Percentiles rank a stretch among this genome's conserved stretches.
Evolutionary conservation across 2,797 vertebrate species (phyloP).

Genomic region (Holocentrus rufus): DNA sequence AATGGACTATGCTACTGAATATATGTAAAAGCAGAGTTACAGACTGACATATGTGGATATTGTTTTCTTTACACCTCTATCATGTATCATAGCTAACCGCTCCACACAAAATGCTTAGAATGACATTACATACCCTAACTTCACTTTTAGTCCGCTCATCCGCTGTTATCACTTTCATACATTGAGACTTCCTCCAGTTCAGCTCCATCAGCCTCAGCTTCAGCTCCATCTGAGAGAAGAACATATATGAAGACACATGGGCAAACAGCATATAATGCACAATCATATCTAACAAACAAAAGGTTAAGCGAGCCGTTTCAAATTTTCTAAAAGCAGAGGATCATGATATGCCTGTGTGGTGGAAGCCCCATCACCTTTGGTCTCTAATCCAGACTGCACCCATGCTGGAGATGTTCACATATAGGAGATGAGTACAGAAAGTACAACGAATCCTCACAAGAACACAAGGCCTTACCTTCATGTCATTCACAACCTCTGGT

Average conservation of each 20-base stretch:
- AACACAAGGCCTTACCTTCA: constrained; percentile 77
- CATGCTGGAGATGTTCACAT: not conserved
- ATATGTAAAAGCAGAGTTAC: too few relatives aligned
- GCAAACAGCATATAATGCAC: not conserved
- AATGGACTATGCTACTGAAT: too few relatives aligned
- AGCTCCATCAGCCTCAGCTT: constrained; percentile 80
- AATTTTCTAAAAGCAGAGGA: not conserved
- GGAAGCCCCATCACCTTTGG: not conserved
- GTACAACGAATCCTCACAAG: not conserved
- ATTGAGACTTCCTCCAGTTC: constrained; percentile 81
- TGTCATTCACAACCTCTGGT: constrained; percentile 81
- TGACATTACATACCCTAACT: constrained; percentile 67
- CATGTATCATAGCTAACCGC: too few relatives aligned
- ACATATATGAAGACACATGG: not conserved
- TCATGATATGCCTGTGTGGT: not conserved
- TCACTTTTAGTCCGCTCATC: constrained; percentile 80
- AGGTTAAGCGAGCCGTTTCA: not conserved
- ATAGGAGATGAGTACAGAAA: not conserved
- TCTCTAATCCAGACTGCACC: too few relatives aligned
- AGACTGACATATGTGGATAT: too few relatives aligned
- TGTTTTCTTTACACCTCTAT: too few relatives aligned
- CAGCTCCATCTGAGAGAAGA: constrained; percentile 75
- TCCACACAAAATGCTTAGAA: not conserved
- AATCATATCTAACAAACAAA: not conserved
- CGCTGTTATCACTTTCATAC: constrained; percentile 67